Evolutionary conservation across 2,113 vertebrate species (phyloP).

Genomic region (Mugil cephalus): DNA sequence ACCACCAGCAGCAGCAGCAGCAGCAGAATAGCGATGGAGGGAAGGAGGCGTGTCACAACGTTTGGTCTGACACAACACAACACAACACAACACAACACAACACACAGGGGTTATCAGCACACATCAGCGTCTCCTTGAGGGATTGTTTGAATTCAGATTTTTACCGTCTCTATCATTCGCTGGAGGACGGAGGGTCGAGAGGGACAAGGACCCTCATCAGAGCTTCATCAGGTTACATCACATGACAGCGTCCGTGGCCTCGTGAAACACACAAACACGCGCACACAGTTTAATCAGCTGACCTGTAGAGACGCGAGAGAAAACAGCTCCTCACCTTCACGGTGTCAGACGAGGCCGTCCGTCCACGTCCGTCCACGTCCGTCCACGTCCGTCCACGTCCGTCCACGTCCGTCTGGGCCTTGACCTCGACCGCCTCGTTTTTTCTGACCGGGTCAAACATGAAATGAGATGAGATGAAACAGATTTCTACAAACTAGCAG

Average conservation of each 20-base stretch:
- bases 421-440: conserved; percentile 52
- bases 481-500: background rate
- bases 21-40: conserved; percentile 48
- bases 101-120: conserved; percentile 43
- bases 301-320: background rate
- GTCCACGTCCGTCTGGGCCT: conserved; percentile 70
- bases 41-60: conserved; percentile 61
- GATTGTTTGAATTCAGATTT: no score
- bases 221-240: conserved; percentile 52
- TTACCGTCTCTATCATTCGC: background rate
- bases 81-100: conserved; percentile 4
- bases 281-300: background rate
- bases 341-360: conserved; percentile 46
- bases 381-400: conserved; percentile 42
- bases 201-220: conserved; percentile 15
- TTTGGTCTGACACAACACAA: background rate
- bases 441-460: conserved; percentile 41
- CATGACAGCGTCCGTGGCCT: conserved; percentile 56
- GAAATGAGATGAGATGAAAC: background rate
- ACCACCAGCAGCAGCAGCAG: conserved; percentile 11
- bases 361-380: conserved; percentile 49
- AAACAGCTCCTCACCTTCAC: conserved; percentile 5
- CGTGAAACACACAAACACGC: conserved; percentile 16
- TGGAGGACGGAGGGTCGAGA: conserved; percentile 41
- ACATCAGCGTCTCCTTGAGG: conserved; percentile 68